Conservation (phyloP, 2,113 vertebrate species). For the Lagenorhynchus albirostris region DNA sequence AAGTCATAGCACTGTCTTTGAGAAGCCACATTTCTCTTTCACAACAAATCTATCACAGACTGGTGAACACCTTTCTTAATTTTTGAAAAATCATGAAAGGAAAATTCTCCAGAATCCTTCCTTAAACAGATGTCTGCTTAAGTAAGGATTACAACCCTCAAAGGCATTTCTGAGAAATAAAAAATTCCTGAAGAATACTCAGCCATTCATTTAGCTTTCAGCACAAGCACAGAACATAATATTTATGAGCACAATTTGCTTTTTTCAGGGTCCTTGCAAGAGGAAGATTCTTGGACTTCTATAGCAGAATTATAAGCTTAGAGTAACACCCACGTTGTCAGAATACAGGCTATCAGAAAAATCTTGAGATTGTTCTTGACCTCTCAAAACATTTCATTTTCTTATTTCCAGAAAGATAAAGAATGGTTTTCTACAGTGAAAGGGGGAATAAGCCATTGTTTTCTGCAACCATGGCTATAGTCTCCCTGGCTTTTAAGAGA, state of each 20-base stretch:
- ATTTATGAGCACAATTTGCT: background rate
- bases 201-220: background rate
- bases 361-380: background rate
- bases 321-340: background rate
- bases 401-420: background rate
- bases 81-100: background rate
- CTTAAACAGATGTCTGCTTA: background rate
- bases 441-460: background rate
- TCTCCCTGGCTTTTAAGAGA: slow-evolving; percentile 9
- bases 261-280: background rate
- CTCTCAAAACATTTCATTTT: slow-evolving; percentile 34
- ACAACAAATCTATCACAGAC: background rate
- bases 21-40: background rate
- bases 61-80: background rate
- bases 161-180: background rate
- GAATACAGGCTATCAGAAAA: background rate
- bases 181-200: background rate
- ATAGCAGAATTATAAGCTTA: background rate
- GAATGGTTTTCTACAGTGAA: background rate
- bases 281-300: background rate
- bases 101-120: background rate
- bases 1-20: background rate
- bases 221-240: background rate
- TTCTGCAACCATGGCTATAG: background rate
- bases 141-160: background rate